Percentiles rank a stretch among this genome's conserved stretches.
Evolutionary conservation across 2,113 vertebrate species (phyloP).

Genomic region (Megaleporinus macrocephalus): DNA sequence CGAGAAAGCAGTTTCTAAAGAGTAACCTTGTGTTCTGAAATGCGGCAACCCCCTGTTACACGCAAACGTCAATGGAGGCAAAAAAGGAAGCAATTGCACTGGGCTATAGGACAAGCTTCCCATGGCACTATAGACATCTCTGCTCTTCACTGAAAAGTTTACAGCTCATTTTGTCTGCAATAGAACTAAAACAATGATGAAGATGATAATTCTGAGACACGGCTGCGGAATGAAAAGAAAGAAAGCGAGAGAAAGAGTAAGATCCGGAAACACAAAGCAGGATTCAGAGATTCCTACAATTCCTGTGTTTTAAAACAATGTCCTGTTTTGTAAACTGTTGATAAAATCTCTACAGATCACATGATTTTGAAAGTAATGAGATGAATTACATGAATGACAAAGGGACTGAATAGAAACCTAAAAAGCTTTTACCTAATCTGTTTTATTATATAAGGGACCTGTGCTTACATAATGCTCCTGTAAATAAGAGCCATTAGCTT

Average conservation of each 20-base stretch:
- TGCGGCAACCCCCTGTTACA: constrained; percentile 37
- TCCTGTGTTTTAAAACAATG: neutral
- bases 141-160: neutral
- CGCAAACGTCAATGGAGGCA: constrained; percentile 14
- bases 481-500: no score
- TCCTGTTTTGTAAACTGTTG: neutral
- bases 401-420: neutral
- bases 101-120: neutral
- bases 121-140: neutral
- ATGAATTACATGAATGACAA: neutral
- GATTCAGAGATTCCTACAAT: no score
- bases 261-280: neutral
- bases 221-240: no score
- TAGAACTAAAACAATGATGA: constrained; percentile 30
- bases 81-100: constrained; percentile 22
- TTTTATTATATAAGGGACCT: no score
- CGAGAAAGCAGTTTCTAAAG: constrained; percentile 82
- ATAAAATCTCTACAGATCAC: neutral
- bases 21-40: constrained; percentile 76
- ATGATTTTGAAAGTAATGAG: neutral
- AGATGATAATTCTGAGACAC: neutral
- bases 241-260: neutral
- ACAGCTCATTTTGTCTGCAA: constrained; percentile 2
- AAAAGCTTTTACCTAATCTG: no score
- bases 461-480: no score